Evolutionary conservation across 2,113 vertebrate genomes (phyloP).

Genomic region (Trochalopteron elliotii): DNA sequence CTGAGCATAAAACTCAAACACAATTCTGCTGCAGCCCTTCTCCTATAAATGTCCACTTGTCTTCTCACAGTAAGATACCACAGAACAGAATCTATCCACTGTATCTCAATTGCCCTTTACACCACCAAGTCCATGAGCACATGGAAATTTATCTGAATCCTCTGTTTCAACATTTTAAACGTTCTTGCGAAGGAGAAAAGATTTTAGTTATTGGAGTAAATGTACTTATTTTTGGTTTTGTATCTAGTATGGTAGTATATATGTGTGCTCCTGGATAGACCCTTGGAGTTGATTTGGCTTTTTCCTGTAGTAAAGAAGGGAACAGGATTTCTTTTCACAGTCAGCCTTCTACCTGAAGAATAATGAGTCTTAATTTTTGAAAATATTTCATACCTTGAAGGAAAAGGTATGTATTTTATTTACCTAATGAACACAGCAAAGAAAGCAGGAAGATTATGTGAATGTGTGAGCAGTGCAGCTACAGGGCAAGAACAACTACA

Average conservation of each 20-base stretch:
- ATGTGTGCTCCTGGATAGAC: background rate
- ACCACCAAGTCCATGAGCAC: background rate
- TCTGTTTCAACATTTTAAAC: background rate
- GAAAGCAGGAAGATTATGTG: background rate
- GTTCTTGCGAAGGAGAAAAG: background rate
- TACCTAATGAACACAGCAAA: background rate
- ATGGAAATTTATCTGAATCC: background rate
- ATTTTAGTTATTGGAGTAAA: background rate
- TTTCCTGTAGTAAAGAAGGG: background rate
- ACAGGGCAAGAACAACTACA: background rate
- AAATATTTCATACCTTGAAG: background rate
- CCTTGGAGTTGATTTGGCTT: background rate
- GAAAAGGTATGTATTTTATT: background rate
- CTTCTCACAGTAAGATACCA: background rate
- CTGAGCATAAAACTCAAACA: background rate
- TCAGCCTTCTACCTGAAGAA: background rate
- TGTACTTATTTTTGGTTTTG: background rate
- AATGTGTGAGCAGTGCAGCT: background rate
- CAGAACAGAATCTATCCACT: background rate
- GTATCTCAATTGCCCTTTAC: background rate
- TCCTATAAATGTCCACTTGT: background rate
- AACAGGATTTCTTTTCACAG: background rate
- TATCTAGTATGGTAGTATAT: background rate
- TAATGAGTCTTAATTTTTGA: background rate
- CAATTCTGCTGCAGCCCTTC: background rate